Percentiles rank a stretch among this genome's conserved stretches.
phyloP scores from a whole-genome alignment of 2,888 invertebrate genomes.

The Ypsolopha sequella region DNA sequence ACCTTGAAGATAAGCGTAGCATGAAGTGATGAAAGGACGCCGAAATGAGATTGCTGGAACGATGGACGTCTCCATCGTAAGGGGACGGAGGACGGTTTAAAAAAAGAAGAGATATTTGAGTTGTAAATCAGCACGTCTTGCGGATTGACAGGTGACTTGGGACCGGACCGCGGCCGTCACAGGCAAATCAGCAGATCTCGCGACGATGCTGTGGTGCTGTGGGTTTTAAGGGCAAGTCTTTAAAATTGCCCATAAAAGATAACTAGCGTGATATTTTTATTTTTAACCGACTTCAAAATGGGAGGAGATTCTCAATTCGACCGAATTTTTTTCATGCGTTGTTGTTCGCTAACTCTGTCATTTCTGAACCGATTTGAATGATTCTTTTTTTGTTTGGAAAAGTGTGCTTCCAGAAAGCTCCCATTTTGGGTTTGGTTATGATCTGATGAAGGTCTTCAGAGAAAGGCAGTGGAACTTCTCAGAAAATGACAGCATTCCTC shows the following conservation, averaged over 20 bases:
- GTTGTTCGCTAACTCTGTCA: too few relatives aligned
- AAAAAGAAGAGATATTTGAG: slow-evolving; percentile 35
- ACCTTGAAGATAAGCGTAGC: background rate
- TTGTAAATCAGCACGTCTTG: slow-evolving; percentile 56
- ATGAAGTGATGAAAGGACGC: slow-evolving; percentile 47
- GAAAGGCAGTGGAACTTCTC: too few relatives aligned
- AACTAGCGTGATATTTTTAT: background rate
- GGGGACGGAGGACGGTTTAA: slow-evolving; percentile 33
- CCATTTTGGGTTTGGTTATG: too few relatives aligned
- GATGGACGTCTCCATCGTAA: slow-evolving; percentile 50
- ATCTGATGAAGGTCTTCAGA: too few relatives aligned
- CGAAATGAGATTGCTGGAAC: slow-evolving; percentile 51
- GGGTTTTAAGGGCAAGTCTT: slow-evolving; percentile 15
- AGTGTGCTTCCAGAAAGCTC: too few relatives aligned
- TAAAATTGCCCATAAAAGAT: background rate
- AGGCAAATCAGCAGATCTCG: slow-evolving; percentile 35
- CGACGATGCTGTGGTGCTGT: slow-evolving; percentile 23
- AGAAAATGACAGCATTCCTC: too few relatives aligned
- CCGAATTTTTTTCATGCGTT: too few relatives aligned
- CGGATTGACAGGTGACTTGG: slow-evolving; percentile 17
- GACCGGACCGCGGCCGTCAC: slow-evolving; percentile 16
- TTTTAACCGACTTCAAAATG: too few relatives aligned
- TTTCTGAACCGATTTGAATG: too few relatives aligned
- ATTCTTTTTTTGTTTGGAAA: too few relatives aligned
- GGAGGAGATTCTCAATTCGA: too few relatives aligned